Conservation (phyloP, 2,888 invertebrate genomes). For the Pyrochroa serraticornis region DNA sequence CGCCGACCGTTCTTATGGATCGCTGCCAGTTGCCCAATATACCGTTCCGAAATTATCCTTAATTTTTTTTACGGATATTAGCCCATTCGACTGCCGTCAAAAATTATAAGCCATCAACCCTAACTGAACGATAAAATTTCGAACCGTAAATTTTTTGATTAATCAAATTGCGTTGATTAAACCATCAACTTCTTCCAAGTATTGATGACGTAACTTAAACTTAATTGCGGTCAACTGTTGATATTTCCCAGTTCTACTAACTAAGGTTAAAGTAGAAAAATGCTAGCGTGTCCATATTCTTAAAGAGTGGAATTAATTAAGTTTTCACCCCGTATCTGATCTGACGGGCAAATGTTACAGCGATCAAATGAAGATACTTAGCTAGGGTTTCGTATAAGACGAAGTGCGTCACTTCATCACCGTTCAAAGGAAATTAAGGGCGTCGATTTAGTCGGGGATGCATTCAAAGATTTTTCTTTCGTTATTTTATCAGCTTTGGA, state of each 20-base stretch:
- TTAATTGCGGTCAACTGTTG: conserved; percentile 29
- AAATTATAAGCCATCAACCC: too few species aligned
- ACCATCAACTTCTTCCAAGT: not conserved
- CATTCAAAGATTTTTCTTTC: conserved; percentile 17
- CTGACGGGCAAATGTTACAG: conserved; percentile 23
- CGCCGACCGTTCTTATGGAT: conserved; percentile 5
- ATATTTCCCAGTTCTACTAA: conserved; percentile 25
- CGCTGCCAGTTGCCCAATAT: conserved; percentile 1
- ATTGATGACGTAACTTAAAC: too few species aligned
- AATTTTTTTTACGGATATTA: not conserved
- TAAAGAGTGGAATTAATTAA: conserved; percentile 34
- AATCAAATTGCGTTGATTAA: not conserved
- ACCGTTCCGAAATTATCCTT: not conserved
- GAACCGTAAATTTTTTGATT: too few species aligned
- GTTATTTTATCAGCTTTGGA: conserved; percentile 6
- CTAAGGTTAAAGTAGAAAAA: too few species aligned
- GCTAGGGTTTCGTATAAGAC: conserved; percentile 10
- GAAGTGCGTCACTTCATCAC: conserved; percentile 19
- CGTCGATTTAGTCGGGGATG: conserved; percentile 10
- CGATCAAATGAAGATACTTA: conserved; percentile 25
- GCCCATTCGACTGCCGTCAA: too few species aligned
- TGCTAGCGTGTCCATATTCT: conserved; percentile 15
- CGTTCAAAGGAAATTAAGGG: conserved; percentile 24
- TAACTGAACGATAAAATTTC: too few species aligned
- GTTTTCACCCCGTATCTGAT: conserved; percentile 32